These are phyloP conservation scores for Eupithecia tripunctaria DNA, from an alignment of 2,888 invertebrate genomes.

Conservation along the genomic window DNA sequence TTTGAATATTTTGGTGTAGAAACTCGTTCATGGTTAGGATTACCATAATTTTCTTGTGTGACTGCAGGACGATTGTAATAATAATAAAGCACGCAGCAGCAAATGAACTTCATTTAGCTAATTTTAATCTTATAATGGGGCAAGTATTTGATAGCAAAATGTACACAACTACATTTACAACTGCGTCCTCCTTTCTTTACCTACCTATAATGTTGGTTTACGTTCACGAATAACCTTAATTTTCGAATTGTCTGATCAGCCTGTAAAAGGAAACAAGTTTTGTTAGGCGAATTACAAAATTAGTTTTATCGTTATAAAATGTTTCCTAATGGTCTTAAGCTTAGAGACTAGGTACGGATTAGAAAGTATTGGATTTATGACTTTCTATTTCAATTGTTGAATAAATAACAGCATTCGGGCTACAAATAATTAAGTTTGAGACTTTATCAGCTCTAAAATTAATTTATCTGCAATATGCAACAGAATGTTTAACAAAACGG, in stretches of 20 bases:
- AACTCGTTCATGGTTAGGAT: conserved; percentile 1
- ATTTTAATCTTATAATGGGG: neutral
- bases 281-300: neutral
- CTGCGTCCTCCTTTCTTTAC: neutral
- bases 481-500: conserved; percentile 43
- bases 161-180: neutral
- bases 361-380: neutral
- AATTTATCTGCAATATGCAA: conserved; percentile 30
- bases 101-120: neutral
- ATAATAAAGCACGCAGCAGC: no score
- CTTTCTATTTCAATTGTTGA: neutral
- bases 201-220: neutral
- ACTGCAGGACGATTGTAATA: neutral
- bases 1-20: neutral
- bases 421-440: neutral
- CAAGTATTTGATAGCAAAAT: neutral
- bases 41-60: conserved; percentile 25
- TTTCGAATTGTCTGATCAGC: neutral
- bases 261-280: neutral
- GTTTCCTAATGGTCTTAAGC: neutral
- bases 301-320: neutral
- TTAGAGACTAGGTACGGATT: neutral
- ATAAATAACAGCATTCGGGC: neutral
- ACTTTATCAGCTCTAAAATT: conserved; percentile 14
- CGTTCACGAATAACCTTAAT: neutral